A percentile compares a stretch with the other conserved stretches of the same genome.
Conservation (phyloP, 2,888 invertebrate genomes). For the Oscheius sp. region DNA sequence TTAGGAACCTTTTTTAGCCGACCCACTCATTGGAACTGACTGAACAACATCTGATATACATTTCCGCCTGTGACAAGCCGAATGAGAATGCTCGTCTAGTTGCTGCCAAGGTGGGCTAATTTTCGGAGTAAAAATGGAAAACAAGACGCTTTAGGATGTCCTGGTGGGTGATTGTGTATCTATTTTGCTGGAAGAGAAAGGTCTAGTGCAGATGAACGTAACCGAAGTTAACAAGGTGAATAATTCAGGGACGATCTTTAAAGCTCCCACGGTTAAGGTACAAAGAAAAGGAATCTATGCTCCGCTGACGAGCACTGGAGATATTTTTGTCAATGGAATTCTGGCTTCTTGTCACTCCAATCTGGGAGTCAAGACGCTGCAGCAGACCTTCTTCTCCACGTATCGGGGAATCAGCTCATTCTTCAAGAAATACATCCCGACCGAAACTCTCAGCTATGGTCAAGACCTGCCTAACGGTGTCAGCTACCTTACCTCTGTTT, state of each 20-base stretch:
- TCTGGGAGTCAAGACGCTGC: slow-evolving; percentile 62
- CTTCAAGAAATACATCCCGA: slow-evolving; percentile 35
- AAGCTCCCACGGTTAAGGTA: slow-evolving; percentile 52
- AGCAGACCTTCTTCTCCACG: slow-evolving; percentile 71
- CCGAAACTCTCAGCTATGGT: slow-evolving; percentile 25
- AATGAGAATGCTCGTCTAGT: slow-evolving; percentile 46
- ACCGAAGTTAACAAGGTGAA: slow-evolving; percentile 6
- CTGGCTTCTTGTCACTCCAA: slow-evolving; percentile 71
- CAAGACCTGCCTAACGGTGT: slow-evolving; percentile 66
- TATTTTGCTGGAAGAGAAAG: slow-evolving; percentile 37
- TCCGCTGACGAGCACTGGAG: slow-evolving; percentile 68
- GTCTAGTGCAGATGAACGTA: not conserved
- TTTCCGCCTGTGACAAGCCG: slow-evolving; percentile 51
- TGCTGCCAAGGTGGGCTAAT: slow-evolving; percentile 48
- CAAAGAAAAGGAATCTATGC: slow-evolving; percentile 65
- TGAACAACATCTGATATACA: slow-evolving; percentile 68
- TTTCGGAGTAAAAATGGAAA: not conserved
- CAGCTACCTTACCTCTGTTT: slow-evolving; percentile 61
- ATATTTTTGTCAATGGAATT: slow-evolving; percentile 70
- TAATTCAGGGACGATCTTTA: slow-evolving; percentile 41
- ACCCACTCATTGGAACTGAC: slow-evolving; percentile 59
- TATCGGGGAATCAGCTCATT: slow-evolving; percentile 44
- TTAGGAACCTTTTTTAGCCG: not conserved
- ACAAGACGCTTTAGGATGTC: slow-evolving; percentile 43
- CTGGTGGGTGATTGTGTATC: slow-evolving; percentile 61